A percentile compares a stretch with the other conserved stretches of the same genome.
phyloP scores from a whole-genome alignment of 2,113 vertebrate genomes.

The Labeo catla region DNA sequence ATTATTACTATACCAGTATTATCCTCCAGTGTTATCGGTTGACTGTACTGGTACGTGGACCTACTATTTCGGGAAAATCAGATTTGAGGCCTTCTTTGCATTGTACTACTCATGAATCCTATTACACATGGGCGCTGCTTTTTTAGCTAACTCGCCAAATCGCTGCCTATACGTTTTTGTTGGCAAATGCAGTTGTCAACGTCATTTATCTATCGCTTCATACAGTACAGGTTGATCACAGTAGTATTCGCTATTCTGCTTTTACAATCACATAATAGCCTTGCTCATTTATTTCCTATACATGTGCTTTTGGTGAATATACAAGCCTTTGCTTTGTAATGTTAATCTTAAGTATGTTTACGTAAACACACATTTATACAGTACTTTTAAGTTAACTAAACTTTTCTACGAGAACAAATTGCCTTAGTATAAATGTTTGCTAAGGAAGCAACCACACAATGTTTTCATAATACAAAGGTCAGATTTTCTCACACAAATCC shows the following conservation, averaged over 20 bases:
- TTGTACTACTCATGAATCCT: conserved; percentile 17
- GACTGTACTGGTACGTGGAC: conserved; percentile 4
- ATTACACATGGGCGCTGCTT: background rate
- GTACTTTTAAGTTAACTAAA: background rate
- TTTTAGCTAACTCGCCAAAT: background rate
- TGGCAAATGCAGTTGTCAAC: background rate
- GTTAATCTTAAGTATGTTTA: background rate
- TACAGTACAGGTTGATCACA: background rate
- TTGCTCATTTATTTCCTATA: conserved; percentile 12
- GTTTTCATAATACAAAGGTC: background rate
- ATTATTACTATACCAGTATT: conserved; percentile 36
- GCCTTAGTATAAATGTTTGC: background rate
- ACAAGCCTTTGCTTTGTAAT: background rate
- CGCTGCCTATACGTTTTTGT: background rate
- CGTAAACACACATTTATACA: background rate
- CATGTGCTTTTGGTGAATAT: background rate
- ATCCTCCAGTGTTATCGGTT: background rate
- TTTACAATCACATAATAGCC: conserved; percentile 20
- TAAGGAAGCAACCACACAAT: background rate
- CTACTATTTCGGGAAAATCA: background rate
- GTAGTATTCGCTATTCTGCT: background rate
- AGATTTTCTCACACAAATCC: background rate
- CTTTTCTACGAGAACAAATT: background rate
- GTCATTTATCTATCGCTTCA: too few relatives aligned
- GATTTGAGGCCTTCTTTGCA: conserved; percentile 14